Evolutionary conservation across 2,888 invertebrate species (phyloP).

Genomic region (Flexamia atlantica): DNA sequence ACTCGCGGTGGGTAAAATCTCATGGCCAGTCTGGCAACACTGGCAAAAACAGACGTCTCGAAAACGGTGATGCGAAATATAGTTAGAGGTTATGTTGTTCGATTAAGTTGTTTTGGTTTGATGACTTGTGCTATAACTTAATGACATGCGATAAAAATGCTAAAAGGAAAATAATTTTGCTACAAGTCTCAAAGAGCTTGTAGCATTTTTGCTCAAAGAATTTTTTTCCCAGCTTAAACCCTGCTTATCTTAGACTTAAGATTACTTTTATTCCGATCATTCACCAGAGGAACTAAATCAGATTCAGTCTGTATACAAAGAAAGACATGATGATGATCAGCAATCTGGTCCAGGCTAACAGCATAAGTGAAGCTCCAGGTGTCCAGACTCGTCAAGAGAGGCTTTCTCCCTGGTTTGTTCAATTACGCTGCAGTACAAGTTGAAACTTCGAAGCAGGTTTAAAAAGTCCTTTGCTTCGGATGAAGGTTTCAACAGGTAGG

Average conservation of each 20-base stretch:
- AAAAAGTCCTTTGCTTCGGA: constrained; percentile 5
- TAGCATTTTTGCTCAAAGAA: too few relatives aligned
- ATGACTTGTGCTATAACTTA: too few relatives aligned
- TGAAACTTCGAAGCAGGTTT: constrained; percentile 35
- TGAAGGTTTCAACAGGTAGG: constrained; percentile 1
- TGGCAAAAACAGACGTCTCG: too few relatives aligned
- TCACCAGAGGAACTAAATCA: not conserved
- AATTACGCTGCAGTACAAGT: not conserved
- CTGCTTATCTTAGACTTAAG: not conserved
- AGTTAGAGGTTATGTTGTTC: too few relatives aligned
- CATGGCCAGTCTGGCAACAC: too few relatives aligned
- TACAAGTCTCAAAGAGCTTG: too few relatives aligned
- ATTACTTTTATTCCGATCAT: not conserved
- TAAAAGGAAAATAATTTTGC: too few relatives aligned
- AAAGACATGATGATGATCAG: constrained; percentile 68
- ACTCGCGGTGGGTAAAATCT: too few relatives aligned
- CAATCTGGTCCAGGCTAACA: constrained; percentile 32
- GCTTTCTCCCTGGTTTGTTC: constrained; percentile 23
- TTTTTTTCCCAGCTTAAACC: too few relatives aligned
- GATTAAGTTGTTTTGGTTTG: too few relatives aligned
- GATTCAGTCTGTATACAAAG: constrained; percentile 66
- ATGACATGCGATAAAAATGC: too few relatives aligned
- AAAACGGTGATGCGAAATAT: too few relatives aligned
- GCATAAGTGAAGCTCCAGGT: not conserved
- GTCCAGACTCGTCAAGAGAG: constrained; percentile 44